These are phyloP conservation scores for Otus sunia DNA, from an alignment of 2,113 vertebrate genomes.

Conservation along the genomic window DNA sequence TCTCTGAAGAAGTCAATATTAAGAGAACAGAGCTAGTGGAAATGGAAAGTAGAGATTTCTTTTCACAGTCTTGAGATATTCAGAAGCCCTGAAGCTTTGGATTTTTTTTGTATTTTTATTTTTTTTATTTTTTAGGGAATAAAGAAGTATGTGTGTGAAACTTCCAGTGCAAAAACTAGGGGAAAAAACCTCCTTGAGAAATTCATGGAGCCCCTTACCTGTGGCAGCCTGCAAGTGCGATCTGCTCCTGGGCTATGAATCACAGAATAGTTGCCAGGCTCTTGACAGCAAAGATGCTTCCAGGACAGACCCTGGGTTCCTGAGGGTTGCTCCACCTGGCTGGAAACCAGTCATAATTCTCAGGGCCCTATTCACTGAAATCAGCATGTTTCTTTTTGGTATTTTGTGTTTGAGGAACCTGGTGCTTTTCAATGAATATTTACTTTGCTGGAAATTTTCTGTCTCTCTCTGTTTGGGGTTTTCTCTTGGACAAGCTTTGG, in stretches of 20 bases:
- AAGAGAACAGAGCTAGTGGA: background rate
- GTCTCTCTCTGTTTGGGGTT: background rate
- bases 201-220: background rate
- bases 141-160: background rate
- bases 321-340: background rate
- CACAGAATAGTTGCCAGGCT: background rate
- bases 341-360: background rate
- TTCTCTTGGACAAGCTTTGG: background rate
- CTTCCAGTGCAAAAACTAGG: background rate
- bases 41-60: background rate
- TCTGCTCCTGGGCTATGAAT: background rate
- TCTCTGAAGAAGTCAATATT: background rate
- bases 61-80: background rate
- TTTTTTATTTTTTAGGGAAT: background rate
- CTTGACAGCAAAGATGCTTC: background rate
- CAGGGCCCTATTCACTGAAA: background rate
- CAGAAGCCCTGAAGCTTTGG: background rate
- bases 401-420: background rate
- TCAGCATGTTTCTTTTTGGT: background rate
- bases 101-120: background rate
- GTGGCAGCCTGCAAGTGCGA: background rate
- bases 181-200: background rate
- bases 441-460: background rate
- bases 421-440: background rate
- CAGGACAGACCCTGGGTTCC: background rate